phyloP scores from a whole-genome alignment of 2,888 invertebrate genomes.

The Dryobota labecula region DNA sequence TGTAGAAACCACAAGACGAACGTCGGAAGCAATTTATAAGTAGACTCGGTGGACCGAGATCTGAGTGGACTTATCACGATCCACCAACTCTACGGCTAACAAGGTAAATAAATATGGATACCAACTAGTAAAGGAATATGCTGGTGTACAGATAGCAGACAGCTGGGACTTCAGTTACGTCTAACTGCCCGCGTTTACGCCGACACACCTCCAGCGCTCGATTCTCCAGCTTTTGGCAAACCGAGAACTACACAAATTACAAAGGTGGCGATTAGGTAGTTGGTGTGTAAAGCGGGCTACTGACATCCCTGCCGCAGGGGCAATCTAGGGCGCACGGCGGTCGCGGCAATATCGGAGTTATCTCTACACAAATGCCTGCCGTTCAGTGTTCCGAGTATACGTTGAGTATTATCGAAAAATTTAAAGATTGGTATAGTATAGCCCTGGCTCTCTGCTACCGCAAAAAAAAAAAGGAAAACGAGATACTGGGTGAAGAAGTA shows the following conservation, averaged over 20 bases:
- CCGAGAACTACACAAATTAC: conserved; percentile 70
- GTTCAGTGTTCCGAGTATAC: too few species aligned
- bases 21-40: not conserved
- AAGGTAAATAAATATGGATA: conserved; percentile 34
- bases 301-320: too few species aligned
- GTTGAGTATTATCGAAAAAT: too few species aligned
- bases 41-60: not conserved
- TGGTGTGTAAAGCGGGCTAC: too few species aligned
- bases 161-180: conserved; percentile 78
- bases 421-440: too few species aligned
- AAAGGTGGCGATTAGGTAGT: conserved; percentile 1
- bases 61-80: not conserved
- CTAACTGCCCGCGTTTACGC: conserved; percentile 77
- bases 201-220: conserved; percentile 76
- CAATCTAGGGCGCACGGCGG: too few species aligned
- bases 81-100: not conserved
- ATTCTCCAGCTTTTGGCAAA: conserved; percentile 74
- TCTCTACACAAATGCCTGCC: too few species aligned
- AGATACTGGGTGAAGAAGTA: too few species aligned
- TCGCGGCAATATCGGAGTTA: too few species aligned
- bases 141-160: conserved; percentile 79
- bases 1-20: conserved; percentile 13
- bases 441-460: too few species aligned
- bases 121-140: conserved; percentile 81
- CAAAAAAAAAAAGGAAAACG: too few species aligned